phyloP scores from a whole-genome alignment of 2,888 invertebrate genomes.

The Amphipyra berbera region DNA sequence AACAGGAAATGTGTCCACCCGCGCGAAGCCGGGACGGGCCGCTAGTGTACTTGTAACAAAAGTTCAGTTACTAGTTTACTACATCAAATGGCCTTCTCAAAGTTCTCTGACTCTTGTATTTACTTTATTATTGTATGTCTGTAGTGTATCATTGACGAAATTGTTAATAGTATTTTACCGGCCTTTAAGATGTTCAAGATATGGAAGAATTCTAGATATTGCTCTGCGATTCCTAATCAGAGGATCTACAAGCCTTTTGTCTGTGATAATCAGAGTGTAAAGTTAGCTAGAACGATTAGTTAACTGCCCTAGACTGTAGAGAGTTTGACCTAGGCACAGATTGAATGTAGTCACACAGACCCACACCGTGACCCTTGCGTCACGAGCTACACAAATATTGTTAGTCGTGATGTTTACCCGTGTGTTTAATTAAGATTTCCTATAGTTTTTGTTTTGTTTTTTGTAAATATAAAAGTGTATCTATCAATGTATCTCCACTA shows the following conservation, averaged over 20 bases:
- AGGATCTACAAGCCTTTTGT: constrained; percentile 24
- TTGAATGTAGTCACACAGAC: constrained; percentile 75
- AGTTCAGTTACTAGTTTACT: too few species aligned
- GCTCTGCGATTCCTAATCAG: constrained; percentile 21
- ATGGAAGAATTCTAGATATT: not conserved
- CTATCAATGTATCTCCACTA: too few species aligned
- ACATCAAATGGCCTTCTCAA: too few species aligned
- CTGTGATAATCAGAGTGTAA: constrained; percentile 45
- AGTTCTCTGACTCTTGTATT: too few species aligned
- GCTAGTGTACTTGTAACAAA: too few species aligned
- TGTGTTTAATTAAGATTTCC: constrained; percentile 58
- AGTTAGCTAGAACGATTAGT: constrained; percentile 58
- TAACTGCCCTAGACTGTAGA: constrained; percentile 75
- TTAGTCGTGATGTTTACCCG: constrained; percentile 69
- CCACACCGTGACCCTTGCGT: constrained; percentile 77
- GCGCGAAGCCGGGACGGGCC: too few species aligned
- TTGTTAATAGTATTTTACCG: too few species aligned
- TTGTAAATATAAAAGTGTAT: not conserved
- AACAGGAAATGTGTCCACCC: too few species aligned
- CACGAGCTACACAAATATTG: constrained; percentile 81
- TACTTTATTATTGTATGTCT: too few species aligned
- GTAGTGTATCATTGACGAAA: too few species aligned
- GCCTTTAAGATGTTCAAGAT: too few species aligned
- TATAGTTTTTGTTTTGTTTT: constrained; percentile 16
- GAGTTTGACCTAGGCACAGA: constrained; percentile 82